Conservation (phyloP, 2,888 invertebrate genomes). For the Dysmachus trigonus region DNA sequence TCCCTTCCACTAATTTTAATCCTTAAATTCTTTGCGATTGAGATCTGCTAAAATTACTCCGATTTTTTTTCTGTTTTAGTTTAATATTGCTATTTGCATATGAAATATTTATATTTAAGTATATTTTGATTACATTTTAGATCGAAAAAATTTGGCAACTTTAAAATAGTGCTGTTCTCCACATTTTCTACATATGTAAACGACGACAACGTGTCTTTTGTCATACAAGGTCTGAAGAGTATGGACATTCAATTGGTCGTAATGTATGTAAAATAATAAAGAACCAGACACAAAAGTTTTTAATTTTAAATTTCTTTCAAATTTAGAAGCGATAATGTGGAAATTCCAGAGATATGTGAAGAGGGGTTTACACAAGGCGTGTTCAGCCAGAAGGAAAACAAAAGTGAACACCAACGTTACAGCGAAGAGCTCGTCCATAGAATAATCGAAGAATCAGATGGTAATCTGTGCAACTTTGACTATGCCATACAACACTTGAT, state of each 20-base stretch:
- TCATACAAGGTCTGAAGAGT: constrained; percentile 68
- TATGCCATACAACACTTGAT: constrained; percentile 71
- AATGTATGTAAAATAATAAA: constrained; percentile 66
- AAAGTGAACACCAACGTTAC: constrained; percentile 55
- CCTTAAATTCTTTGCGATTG: too few relatives aligned
- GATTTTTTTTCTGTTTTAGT: too few relatives aligned
- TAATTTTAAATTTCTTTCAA: background rate
- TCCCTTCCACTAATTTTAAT: too few relatives aligned
- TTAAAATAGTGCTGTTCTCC: constrained; percentile 73
- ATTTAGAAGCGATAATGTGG: constrained; percentile 60
- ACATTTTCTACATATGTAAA: constrained; percentile 69
- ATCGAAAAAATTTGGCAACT: constrained; percentile 61
- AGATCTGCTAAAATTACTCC: too few relatives aligned
- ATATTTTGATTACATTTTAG: constrained; percentile 51
- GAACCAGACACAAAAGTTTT: background rate
- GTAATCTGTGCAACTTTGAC: constrained; percentile 68
- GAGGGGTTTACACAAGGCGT: background rate
- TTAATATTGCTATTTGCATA: too few relatives aligned
- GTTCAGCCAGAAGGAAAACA: constrained; percentile 45
- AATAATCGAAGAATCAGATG: constrained; percentile 65
- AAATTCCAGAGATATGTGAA: constrained; percentile 27
- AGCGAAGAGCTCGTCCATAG: constrained; percentile 57
- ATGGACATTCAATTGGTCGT: constrained; percentile 70
- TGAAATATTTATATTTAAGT: too few relatives aligned
- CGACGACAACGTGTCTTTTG: constrained; percentile 66